Conservation (phyloP, 2,888 invertebrate genomes). For the Heliothis peltigera region DNA sequence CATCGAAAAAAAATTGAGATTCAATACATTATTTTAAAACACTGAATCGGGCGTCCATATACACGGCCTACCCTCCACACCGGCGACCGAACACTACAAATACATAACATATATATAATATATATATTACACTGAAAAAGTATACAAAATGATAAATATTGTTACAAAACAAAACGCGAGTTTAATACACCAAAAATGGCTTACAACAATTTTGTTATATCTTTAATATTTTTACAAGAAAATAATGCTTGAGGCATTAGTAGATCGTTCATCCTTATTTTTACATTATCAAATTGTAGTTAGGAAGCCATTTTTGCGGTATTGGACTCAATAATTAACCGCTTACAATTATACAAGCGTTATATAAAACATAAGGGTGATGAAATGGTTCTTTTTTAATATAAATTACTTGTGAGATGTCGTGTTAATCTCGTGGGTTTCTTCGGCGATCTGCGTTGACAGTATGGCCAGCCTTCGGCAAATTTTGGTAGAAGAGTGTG, state of each 20-base stretch:
- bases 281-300: slow-evolving; percentile 35
- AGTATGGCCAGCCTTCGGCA: neutral
- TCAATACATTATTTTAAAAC: slow-evolving; percentile 61
- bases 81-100: slow-evolving; percentile 22
- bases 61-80: neutral
- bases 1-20: slow-evolving; percentile 55
- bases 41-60: slow-evolving; percentile 45
- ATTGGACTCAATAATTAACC: slow-evolving; percentile 27
- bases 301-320: slow-evolving; percentile 16
- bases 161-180: slow-evolving; percentile 53
- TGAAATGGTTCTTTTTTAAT: slow-evolving; percentile 37
- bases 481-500: neutral
- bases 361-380: slow-evolving; percentile 44
- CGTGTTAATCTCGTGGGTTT: slow-evolving; percentile 22
- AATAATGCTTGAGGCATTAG: slow-evolving; percentile 36
- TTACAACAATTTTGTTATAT: slow-evolving; percentile 5
- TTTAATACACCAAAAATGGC: slow-evolving; percentile 14
- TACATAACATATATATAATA: slow-evolving; percentile 55
- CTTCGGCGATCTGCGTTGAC: slow-evolving; percentile 9
- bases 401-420: slow-evolving; percentile 56
- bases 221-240: slow-evolving; percentile 41
- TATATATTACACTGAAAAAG: slow-evolving; percentile 60
- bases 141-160: slow-evolving; percentile 63
- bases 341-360: slow-evolving; percentile 58
- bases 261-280: slow-evolving; percentile 19